phyloP scores from a whole-genome alignment of 2,888 invertebrate species.

The Lithophane ornitopus region DNA sequence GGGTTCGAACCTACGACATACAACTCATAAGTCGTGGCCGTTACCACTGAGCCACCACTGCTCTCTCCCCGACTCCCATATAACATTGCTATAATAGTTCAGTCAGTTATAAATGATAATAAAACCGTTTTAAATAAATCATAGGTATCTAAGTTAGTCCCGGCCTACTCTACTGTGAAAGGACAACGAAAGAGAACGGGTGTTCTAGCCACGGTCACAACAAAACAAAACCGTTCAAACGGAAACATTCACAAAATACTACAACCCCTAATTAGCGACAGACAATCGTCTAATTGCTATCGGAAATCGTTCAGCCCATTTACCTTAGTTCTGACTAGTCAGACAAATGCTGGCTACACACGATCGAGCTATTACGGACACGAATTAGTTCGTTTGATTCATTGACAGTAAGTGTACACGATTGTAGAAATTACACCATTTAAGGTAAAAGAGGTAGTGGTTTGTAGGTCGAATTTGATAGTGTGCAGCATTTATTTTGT shows the following conservation, averaged over 20 bases:
- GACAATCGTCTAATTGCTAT: constrained; percentile 39
- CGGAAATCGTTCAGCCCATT: constrained; percentile 44
- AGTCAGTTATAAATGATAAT: too few relatives aligned
- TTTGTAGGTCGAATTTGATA: constrained; percentile 4
- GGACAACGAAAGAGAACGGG: constrained; percentile 40
- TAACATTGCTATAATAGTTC: too few relatives aligned
- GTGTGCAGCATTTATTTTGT: background rate
- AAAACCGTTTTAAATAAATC: too few relatives aligned
- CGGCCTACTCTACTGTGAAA: constrained; percentile 2
- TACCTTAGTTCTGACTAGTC: constrained; percentile 34
- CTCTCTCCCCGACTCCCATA: too few relatives aligned
- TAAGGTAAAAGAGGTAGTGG: constrained; percentile 5
- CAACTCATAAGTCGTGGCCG: too few relatives aligned
- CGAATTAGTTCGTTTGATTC: constrained; percentile 45
- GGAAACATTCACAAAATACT: constrained; percentile 29
- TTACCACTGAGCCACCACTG: too few relatives aligned
- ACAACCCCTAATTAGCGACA: constrained; percentile 48
- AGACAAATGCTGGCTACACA: constrained; percentile 38
- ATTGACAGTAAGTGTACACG: constrained; percentile 55
- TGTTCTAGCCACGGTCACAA: constrained; percentile 10
- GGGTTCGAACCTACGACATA: too few relatives aligned
- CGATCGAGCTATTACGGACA: constrained; percentile 53
- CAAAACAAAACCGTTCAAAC: background rate
- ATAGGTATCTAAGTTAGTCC: too few relatives aligned
- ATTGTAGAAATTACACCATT: constrained; percentile 39